phyloP scores from a whole-genome alignment of 2,888 invertebrate species.

The Oxycera nigricornis region DNA sequence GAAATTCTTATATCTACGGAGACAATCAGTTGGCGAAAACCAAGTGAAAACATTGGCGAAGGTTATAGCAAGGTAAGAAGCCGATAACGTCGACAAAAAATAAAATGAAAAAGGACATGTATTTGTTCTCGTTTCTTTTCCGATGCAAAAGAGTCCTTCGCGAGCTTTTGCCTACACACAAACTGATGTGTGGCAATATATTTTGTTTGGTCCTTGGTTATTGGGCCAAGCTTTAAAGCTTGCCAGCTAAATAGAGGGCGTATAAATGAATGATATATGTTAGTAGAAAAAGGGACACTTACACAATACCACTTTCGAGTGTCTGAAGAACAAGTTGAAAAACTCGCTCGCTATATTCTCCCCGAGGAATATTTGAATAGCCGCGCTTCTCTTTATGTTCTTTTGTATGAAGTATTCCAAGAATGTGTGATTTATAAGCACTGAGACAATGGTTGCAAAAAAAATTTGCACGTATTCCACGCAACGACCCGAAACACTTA shows the following conservation, averaged over 20 bases:
- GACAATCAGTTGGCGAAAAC: not conserved
- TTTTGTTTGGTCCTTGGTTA: constrained; percentile 14
- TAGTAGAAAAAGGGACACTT: constrained; percentile 19
- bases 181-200: not conserved
- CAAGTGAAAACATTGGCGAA: not conserved
- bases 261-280: constrained; percentile 5
- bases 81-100: not conserved
- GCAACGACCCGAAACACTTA: not conserved
- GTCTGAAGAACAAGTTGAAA: not conserved
- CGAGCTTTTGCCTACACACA: constrained; percentile 25
- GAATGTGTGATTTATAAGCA: not conserved
- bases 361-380: not conserved
- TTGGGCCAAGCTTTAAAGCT: constrained; percentile 28
- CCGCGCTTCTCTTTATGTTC: not conserved
- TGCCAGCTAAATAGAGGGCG: not conserved
- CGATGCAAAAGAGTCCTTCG: not conserved
- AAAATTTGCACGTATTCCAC: not conserved
- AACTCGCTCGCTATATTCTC: not conserved
- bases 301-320: constrained; percentile 18
- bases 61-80: not conserved
- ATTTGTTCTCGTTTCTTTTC: not conserved
- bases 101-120: not conserved
- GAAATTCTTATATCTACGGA: not conserved
- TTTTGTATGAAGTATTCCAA: not conserved
- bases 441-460: not conserved